Evolutionary conservation across 2,888 invertebrate species (phyloP), one percentile per base, ranked within the genome.

Genomic region (Xestoiulus laeticollis): DNA sequence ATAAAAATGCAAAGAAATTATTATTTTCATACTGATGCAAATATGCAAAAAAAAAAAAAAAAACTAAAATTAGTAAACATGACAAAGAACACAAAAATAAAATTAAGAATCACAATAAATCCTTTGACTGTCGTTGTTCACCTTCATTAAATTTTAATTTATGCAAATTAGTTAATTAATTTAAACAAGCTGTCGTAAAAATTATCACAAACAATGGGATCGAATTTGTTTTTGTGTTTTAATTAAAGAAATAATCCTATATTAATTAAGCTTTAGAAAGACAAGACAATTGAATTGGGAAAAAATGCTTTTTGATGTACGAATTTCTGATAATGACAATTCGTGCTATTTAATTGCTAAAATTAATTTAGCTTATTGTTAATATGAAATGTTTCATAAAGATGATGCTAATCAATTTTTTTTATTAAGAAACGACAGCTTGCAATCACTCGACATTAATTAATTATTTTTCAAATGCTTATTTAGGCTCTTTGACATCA

Each of bases 121-220:
- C 26, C 6, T 68, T 68, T 68, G 68, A 68, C 68, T 68, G 68
- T 68, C 68, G 68, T 68, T 68, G 68, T 26, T 26, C 10, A 26
- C n/a, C 26, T 22, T 68, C 68, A 26, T 68, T 26, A 22, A 26
- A n/a, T 26, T 68, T 68, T 68, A 68, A 26, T 68, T 68, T 26
- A 26, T 68, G 68, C 26, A 26, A 10, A 26, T 68, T n/a, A 12
- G 8, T 68, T 26, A 68, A 68, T 68, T 68, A 68, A 68, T 68
- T 68, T 68, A 68, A 26, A 26, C 68, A 68, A 68, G 68, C 68
- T n/a, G 26, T 68, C 26, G 68, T 68, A n/a, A n/a, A n/a, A n/a
- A n/a, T n/a, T n/a, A n/a, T n/a, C n/a, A n/a, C n/a, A n/a, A n/a
- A n/a, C 53, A 53, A 59, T 22, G 59, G 22, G 59, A 22, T 59